phyloP scores from a whole-genome alignment of 2,888 invertebrate species.

The Pheosia gnoma region DNA sequence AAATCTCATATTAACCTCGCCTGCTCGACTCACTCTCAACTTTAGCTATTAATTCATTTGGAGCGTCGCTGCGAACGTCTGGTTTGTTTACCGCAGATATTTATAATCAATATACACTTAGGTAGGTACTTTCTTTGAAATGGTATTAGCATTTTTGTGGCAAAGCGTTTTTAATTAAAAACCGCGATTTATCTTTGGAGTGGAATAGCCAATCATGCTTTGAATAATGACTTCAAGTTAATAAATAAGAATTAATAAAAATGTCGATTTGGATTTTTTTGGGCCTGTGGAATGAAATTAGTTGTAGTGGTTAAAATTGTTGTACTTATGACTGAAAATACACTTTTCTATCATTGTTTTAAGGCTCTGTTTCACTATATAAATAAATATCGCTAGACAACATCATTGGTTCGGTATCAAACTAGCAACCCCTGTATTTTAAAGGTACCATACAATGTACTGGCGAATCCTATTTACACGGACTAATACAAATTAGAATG shows the following conservation, averaged over 20 bases:
- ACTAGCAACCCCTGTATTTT: too few species aligned
- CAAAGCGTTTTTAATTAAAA: conserved; percentile 18
- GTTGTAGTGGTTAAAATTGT: neutral
- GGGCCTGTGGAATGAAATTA: conserved; percentile 27
- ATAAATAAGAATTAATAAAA: conserved; percentile 23
- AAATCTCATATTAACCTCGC: conserved; percentile 24
- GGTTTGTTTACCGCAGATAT: conserved; percentile 46
- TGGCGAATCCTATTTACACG: too few species aligned
- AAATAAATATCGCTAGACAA: too few species aligned
- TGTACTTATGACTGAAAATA: too few species aligned
- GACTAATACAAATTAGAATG: too few species aligned
- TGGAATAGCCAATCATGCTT: conserved; percentile 13
- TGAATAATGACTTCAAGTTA: conserved; percentile 9
- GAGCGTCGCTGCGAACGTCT: conserved; percentile 47
- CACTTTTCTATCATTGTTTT: too few species aligned
- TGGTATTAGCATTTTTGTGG: conserved; percentile 12
- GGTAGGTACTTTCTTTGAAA: conserved; percentile 19
- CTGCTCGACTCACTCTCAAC: conserved; percentile 36
- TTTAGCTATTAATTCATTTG: conserved; percentile 53
- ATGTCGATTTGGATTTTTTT: conserved; percentile 51
- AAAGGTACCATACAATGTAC: too few species aligned
- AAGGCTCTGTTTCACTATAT: too few species aligned
- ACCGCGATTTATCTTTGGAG: conserved; percentile 11
- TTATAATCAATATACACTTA: conserved; percentile 30
- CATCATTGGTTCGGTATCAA: too few species aligned